Conservation (phyloP, 2,113 vertebrate genomes). For the Embiotoca jacksoni region DNA sequence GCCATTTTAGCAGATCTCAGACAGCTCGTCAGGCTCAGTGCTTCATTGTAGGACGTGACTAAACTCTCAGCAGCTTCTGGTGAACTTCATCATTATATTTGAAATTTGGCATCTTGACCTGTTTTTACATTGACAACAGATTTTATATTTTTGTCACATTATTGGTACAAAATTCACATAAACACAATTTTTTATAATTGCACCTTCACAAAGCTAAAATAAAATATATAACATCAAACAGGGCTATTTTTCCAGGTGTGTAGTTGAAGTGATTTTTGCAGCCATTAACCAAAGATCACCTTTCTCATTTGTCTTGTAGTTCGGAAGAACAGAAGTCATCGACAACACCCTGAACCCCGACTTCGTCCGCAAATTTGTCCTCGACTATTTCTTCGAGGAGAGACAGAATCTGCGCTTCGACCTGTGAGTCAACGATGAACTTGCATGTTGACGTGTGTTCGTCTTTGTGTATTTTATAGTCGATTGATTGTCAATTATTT, state of each 20-base stretch:
- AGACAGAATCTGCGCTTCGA: slow-evolving; percentile 97
- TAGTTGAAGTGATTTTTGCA: neutral
- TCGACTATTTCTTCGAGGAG: slow-evolving; percentile 99
- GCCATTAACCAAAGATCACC: neutral
- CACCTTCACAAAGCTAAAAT: too few relatives aligned
- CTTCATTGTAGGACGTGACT: neutral
- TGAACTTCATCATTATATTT: too few relatives aligned
- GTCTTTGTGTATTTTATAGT: neutral
- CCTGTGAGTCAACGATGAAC: slow-evolving; percentile 88
- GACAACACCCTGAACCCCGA: slow-evolving; percentile 98
- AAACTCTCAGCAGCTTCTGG: too few relatives aligned
- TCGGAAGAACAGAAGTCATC: slow-evolving; percentile 96
- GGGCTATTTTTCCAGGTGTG: too few relatives aligned
- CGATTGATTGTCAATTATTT: too few relatives aligned
- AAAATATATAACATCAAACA: too few relatives aligned
- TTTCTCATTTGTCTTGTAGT: slow-evolving; percentile 79
- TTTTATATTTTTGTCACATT: too few relatives aligned
- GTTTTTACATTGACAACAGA: too few relatives aligned
- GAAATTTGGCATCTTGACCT: too few relatives aligned
- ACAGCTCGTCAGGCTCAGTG: neutral
- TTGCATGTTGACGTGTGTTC: slow-evolving; percentile 9
- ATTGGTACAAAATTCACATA: too few relatives aligned
- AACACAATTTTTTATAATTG: too few relatives aligned
- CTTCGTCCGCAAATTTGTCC: slow-evolving; percentile 97
- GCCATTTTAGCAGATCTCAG: too few relatives aligned